A percentile compares a stretch with the other conserved stretches of the same genome.
Conservation (phyloP, 1,140 invertebrate species). For the Anagrus nilaparvatae region DNA sequence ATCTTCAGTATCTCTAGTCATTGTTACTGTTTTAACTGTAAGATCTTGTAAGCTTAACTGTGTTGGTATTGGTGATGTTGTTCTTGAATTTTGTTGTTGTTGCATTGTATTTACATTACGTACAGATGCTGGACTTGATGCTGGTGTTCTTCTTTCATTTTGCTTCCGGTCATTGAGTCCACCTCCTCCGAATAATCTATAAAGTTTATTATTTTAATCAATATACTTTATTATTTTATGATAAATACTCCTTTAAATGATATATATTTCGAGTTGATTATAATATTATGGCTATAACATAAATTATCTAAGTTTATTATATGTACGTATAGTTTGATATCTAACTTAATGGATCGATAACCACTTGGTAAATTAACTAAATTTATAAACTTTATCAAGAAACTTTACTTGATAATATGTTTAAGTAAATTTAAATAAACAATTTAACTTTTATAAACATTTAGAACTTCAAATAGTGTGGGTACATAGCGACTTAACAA, state of each 20-base stretch:
- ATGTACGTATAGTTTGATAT: too few species aligned
- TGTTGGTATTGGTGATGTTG: slow-evolving; percentile 36
- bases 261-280: too few species aligned
- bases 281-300: too few species aligned
- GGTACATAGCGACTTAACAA: background rate
- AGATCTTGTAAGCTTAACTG: slow-evolving; percentile 61
- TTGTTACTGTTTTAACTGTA: slow-evolving; percentile 69
- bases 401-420: too few species aligned
- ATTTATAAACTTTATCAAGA: too few species aligned
- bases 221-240: too few species aligned
- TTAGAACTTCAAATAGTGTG: background rate
- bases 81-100: slow-evolving; percentile 20
- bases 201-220: background rate
- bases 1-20: slow-evolving; percentile 67
- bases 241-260: too few species aligned
- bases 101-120: slow-evolving; percentile 24
- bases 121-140: slow-evolving; percentile 58
- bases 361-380: too few species aligned
- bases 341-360: too few species aligned
- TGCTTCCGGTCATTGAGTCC: slow-evolving; percentile 29
- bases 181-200: slow-evolving; percentile 36
- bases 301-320: too few species aligned
- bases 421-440: too few species aligned
- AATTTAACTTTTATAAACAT: too few species aligned
- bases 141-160: slow-evolving; percentile 49